phyloP scores from a whole-genome alignment of 2,797 vertebrate species.

The Rhabdophis nuchalis region DNA sequence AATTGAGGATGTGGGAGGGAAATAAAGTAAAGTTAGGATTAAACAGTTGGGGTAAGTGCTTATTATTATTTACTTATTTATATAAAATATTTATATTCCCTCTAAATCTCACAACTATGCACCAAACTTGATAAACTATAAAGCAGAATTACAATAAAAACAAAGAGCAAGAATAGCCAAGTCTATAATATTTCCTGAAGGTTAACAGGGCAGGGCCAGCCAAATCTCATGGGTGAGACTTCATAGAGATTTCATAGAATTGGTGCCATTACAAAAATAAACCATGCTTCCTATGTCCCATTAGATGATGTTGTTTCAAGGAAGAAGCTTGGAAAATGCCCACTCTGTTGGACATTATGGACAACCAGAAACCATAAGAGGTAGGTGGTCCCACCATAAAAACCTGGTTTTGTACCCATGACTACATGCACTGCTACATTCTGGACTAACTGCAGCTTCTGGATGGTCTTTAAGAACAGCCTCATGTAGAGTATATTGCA shows the following conservation, averaged over 20 bases:
- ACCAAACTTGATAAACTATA: not conserved
- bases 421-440: not conserved
- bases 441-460: not conserved
- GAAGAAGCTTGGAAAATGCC: not conserved
- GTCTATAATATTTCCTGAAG: not conserved
- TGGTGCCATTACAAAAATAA: not conserved
- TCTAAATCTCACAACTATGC: not conserved
- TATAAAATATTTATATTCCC: not conserved
- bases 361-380: not conserved
- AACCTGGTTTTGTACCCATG: not conserved
- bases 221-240: not conserved
- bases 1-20: too few relatives aligned
- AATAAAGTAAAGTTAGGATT: not conserved
- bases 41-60: too few relatives aligned
- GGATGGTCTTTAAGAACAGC: not conserved
- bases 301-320: not conserved
- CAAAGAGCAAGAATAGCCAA: not conserved
- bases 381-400: not conserved
- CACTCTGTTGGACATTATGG: not conserved
- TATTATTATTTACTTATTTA: not conserved
- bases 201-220: not conserved
- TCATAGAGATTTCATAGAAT: not conserved
- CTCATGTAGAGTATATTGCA: not conserved
- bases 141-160: not conserved
- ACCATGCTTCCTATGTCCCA: not conserved